phyloP scores from a whole-genome alignment of 1,140 invertebrate genomes.

The Megalopta genalis region DNA sequence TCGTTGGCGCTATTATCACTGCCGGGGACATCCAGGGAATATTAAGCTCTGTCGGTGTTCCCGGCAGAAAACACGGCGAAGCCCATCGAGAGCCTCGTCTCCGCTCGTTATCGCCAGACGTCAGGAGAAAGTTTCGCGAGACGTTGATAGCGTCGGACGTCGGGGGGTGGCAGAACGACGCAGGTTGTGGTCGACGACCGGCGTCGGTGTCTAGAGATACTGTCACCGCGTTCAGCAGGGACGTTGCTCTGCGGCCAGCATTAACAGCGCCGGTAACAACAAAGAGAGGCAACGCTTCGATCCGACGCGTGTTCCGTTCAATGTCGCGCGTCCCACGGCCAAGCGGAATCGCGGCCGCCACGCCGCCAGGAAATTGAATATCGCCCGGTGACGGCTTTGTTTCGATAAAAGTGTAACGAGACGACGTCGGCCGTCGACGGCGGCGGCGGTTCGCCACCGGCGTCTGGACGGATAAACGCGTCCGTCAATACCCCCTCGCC shows the following conservation, averaged over 20 bases:
- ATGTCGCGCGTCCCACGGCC: neutral
- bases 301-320: constrained; percentile 23
- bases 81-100: neutral
- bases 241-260: too few species aligned
- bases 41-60: too few species aligned
- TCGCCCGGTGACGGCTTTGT: constrained; percentile 60
- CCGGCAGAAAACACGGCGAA: neutral
- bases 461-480: constrained; percentile 27
- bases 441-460: too few species aligned
- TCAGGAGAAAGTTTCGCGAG: constrained; percentile 16
- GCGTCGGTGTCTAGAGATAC: constrained; percentile 69
- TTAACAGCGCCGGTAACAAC: constrained; percentile 18
- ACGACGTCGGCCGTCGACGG: constrained; percentile 10
- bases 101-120: constrained; percentile 17
- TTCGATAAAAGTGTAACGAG: constrained; percentile 52
- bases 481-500: constrained; percentile 26
- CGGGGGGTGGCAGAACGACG: neutral
- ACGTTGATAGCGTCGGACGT: constrained; percentile 5
- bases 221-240: constrained; percentile 69
- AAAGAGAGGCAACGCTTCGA: constrained; percentile 14
- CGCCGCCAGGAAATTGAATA: constrained; percentile 73
- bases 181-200: constrained; percentile 38
- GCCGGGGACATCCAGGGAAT: too few species aligned
- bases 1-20: too few species aligned
- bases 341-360: constrained; percentile 28